phyloP scores from a whole-genome alignment of 2,888 invertebrate species.

The Melanostoma mellinum region DNA sequence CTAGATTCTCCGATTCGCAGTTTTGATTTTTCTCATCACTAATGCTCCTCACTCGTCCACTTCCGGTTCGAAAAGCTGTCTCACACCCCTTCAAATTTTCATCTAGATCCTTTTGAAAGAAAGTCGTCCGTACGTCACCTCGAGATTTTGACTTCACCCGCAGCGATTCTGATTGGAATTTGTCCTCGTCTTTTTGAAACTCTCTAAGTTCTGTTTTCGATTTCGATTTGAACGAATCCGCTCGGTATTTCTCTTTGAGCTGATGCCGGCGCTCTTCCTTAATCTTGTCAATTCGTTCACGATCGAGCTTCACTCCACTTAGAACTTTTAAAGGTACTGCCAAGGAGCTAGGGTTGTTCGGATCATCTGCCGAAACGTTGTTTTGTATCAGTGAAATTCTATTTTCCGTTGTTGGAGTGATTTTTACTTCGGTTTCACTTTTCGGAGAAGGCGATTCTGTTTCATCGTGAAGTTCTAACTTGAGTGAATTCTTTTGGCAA shows the following conservation, averaged over 20 bases:
- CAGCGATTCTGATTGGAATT: conserved; percentile 78
- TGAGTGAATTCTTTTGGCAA: conserved; percentile 74
- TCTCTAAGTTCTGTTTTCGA: conserved; percentile 81
- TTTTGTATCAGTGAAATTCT: conserved; percentile 85
- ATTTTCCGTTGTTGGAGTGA: conserved; percentile 85
- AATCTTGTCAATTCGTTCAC: conserved; percentile 94
- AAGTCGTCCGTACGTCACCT: conserved; percentile 78
- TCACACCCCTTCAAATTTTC: conserved; percentile 78
- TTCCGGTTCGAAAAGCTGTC: conserved; percentile 21
- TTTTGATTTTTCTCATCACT: conserved; percentile 82
- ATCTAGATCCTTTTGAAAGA: conserved; percentile 79
- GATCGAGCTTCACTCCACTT: conserved; percentile 85
- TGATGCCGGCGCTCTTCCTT: conserved; percentile 94
- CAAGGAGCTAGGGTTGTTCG: conserved; percentile 60
- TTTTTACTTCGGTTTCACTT: conserved; percentile 78
- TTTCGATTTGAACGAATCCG: conserved; percentile 88
- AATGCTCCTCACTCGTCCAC: conserved; percentile 78
- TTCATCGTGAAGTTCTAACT: conserved; percentile 61
- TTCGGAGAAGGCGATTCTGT: conserved; percentile 48
- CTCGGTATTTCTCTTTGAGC: conserved; percentile 92
- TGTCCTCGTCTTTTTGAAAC: conserved; percentile 77
- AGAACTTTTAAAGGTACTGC: conserved; percentile 79
- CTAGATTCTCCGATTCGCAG: conserved; percentile 60
- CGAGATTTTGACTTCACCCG: conserved; percentile 81
- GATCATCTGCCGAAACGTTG: conserved; percentile 80